Conservation (phyloP, 1,140 invertebrate species). For the Drosophila melanogaster region DNA sequence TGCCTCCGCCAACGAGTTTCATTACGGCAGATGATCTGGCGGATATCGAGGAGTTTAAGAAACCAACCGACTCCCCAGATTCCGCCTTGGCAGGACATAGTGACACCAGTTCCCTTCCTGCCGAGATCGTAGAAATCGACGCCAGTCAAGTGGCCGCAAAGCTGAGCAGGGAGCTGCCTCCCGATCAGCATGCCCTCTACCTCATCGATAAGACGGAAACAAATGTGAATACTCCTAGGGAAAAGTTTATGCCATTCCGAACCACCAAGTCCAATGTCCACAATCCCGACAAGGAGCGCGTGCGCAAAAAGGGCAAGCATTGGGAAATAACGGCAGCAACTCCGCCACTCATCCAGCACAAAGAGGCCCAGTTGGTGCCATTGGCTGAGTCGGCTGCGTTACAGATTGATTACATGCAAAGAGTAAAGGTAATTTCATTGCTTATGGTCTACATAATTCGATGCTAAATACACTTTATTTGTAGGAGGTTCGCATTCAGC, state of each 20-base stretch:
- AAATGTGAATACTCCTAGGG: slow-evolving; percentile 80
- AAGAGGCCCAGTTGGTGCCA: slow-evolving; percentile 67
- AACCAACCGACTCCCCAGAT: slow-evolving; percentile 49
- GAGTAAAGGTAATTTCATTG: slow-evolving; percentile 52
- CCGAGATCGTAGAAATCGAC: slow-evolving; percentile 65
- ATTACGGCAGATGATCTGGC: slow-evolving; percentile 87
- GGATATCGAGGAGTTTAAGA: slow-evolving; percentile 85
- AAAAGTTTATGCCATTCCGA: slow-evolving; percentile 88
- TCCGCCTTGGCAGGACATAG: slow-evolving; percentile 46
- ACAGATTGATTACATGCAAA: slow-evolving; percentile 68
- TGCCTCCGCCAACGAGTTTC: slow-evolving; percentile 86
- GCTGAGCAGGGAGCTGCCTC: not conserved
- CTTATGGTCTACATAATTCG: no score
- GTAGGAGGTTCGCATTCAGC: slow-evolving; percentile 69
- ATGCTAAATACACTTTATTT: not conserved
- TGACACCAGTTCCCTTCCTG: slow-evolving; percentile 31
- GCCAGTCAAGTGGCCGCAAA: slow-evolving; percentile 39
- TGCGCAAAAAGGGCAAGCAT: slow-evolving; percentile 86
- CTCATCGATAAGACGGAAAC: slow-evolving; percentile 87
- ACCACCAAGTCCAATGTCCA: slow-evolving; percentile 88
- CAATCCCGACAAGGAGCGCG: slow-evolving; percentile 87
- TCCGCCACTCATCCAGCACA: slow-evolving; percentile 85
- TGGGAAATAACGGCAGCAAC: slow-evolving; percentile 90
- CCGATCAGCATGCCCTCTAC: slow-evolving; percentile 87
- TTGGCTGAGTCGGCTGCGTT: slow-evolving; percentile 73